Evolutionary conservation across 2,888 invertebrate species (phyloP), one percentile per base, ranked within the genome.

Genomic region (Mimumesa dahlbomi): DNA sequence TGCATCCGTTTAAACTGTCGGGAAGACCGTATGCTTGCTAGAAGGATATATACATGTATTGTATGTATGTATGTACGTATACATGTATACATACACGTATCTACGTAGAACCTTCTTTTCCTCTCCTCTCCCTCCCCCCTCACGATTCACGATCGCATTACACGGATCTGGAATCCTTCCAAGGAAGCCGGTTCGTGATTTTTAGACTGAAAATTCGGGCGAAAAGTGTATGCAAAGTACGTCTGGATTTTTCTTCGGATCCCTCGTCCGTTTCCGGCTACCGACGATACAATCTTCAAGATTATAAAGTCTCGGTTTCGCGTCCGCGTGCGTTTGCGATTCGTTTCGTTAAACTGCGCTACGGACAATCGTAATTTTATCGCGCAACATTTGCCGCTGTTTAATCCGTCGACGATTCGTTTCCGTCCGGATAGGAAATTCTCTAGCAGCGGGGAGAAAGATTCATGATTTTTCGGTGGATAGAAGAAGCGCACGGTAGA

Each of bases 131-230:
- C 71, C 71, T 61, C 73, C 56, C 48, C 58, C n/a, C n/a, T n/a
- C n/a, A n/a, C 73, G 67, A 81, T 75, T 70, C 75, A 67, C 75
- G 79, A 79, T 79, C 77, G 71, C 73, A 77, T 81, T 71, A 82
- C 78, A 76, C 52, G 64, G 53, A 71, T 76, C 73, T 81, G 75
- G 82, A 81, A 78, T 68, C 64, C 59, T 69, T 82, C 82, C 73
- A 80, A 75, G 54, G 56, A 70, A 52, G 54, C 61, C 49, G 59
- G 57, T 75, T 62, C 65, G 65, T 73, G 78, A 82, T 80, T 81
- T 81, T 77, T 73, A 61, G 79, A 68, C 71, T 63, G 75, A 77
- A 77, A 67, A 77, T 79, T 75, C 69, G 65, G 57, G 70, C 75
- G 77, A 73, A 68, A 73, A 77, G 79, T 64, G 67, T 75, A 79